Base-by-base conservation (phyloP, 2,113 vertebrate species). In the Pelecanus crispus region DNA sequence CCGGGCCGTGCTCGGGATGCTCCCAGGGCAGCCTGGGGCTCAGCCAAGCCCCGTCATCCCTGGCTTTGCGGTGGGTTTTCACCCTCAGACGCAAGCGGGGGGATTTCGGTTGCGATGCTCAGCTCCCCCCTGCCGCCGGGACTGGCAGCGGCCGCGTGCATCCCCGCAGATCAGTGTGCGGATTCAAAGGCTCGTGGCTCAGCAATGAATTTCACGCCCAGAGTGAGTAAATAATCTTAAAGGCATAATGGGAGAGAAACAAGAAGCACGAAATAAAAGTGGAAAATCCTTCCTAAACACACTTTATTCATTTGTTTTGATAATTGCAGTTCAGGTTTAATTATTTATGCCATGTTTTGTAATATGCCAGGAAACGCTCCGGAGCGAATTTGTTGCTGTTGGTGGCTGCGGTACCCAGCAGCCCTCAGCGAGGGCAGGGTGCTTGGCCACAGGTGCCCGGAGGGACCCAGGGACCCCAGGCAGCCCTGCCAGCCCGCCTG, bases 21-120 rank as follows among this genome's bases (percentile, higher is more conserved):
- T 79, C 47, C 78, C 42, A 4, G 67, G 29, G 72, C 5, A 4
- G n/a, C 19, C 22, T 6, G 34, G 26, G 53, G 59, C 42, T 70
- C 10, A 0, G 18, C 20, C 25, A 8, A 75, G 4, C n/a, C 40
- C 16, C 3, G 0, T 10, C 3, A 5, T 5, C n/a, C 71, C n/a
- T 1, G 40, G 29, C 5, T 67, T 70, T 66, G 21, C 0, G 6
- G 17, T 1, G 11, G 21, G 45, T 19, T 73, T 58, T 40, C 38
- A 16, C n/a, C 15, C 45, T 20, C 34, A 15, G 50, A 38, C 13
- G 44, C 34, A 4, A 62, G 6, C 11, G 0, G 6, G 20, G 29
- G 34, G n/a, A 26, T 47, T 50, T 45, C 0, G 3, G 52, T 18
- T 9, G 36, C 7, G 2, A 56, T 26, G 40, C 4, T 21, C 16